phyloP scores from a whole-genome alignment of 2,888 invertebrate genomes.

The Globia sparganii region DNA sequence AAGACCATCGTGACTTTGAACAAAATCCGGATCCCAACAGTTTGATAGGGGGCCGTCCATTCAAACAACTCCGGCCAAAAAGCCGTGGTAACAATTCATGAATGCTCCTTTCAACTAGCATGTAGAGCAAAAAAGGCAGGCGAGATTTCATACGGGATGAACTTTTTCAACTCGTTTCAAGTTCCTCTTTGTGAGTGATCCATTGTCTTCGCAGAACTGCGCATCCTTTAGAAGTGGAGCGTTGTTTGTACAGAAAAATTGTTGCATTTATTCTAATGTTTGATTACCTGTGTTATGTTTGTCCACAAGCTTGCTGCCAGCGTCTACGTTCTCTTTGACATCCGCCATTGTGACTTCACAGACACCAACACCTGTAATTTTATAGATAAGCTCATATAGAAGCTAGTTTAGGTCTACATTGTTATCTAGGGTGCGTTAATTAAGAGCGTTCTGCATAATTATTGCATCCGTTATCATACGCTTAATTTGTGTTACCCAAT shows the following conservation, averaged over 20 bases:
- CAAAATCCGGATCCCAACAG: constrained; percentile 39
- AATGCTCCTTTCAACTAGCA: constrained; percentile 25
- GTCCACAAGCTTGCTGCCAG: constrained; percentile 76
- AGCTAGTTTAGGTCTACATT: background rate
- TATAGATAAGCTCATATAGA: constrained; percentile 20
- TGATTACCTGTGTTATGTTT: constrained; percentile 86
- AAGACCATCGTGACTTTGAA: constrained; percentile 22
- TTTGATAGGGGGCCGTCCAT: constrained; percentile 31
- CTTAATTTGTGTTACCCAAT: constrained; percentile 33
- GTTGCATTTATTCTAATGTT: constrained; percentile 23
- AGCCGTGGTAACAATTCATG: constrained; percentile 7
- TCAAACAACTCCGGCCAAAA: constrained; percentile 27
- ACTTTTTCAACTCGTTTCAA: constrained; percentile 25
- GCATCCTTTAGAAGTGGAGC: constrained; percentile 28
- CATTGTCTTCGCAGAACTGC: constrained; percentile 33
- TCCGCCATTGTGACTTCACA: constrained; percentile 79
- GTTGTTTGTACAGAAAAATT: constrained; percentile 1
- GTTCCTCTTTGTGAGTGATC: constrained; percentile 18
- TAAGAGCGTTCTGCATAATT: constrained; percentile 37
- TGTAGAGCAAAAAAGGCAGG: constrained; percentile 25
- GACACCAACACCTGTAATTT: constrained; percentile 64
- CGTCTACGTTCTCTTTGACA: constrained; percentile 77
- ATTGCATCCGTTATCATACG: constrained; percentile 55
- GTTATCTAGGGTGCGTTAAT: constrained; percentile 51
- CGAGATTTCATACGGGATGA: background rate